Evolutionary conservation across 1,140 invertebrate genomes (phyloP).

Genomic region (Trichoplusia ni): DNA sequence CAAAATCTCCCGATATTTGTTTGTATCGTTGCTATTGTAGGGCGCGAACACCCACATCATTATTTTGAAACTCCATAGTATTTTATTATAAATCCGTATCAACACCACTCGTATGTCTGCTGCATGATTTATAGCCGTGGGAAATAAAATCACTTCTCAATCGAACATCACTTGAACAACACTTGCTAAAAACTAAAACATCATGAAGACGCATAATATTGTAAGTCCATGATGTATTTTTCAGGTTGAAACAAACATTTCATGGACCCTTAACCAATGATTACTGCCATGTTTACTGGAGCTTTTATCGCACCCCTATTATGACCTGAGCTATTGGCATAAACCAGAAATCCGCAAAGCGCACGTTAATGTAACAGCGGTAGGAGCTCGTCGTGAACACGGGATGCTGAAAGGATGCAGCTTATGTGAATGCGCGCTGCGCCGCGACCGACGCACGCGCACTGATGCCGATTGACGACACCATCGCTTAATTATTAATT

Average conservation of each 20-base stretch:
- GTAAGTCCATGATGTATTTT: too few relatives aligned
- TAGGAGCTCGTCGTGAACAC: background rate
- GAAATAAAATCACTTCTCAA: slow-evolving; percentile 48
- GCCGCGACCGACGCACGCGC: slow-evolving; percentile 43
- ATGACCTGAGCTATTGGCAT: background rate
- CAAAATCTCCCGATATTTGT: slow-evolving; percentile 66
- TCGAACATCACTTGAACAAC: too few relatives aligned
- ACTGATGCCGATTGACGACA: slow-evolving; percentile 62
- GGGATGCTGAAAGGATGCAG: slow-evolving; percentile 24
- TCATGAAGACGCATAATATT: too few relatives aligned
- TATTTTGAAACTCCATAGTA: slow-evolving; percentile 69
- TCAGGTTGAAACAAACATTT: too few relatives aligned
- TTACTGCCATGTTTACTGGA: background rate
- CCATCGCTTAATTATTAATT: slow-evolving; percentile 78
- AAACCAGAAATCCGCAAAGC: background rate
- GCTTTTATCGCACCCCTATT: background rate
- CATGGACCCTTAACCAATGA: too few relatives aligned
- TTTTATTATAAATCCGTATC: slow-evolving; percentile 74
- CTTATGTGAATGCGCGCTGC: slow-evolving; percentile 21
- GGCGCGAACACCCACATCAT: slow-evolving; percentile 77
- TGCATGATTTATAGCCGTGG: slow-evolving; percentile 77
- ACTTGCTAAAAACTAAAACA: too few relatives aligned
- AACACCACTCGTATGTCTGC: slow-evolving; percentile 68
- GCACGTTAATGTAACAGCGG: background rate
- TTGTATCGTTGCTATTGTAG: slow-evolving; percentile 63